phyloP scores from a whole-genome alignment of 2,113 vertebrate species.

The Taurulus bubalis region DNA sequence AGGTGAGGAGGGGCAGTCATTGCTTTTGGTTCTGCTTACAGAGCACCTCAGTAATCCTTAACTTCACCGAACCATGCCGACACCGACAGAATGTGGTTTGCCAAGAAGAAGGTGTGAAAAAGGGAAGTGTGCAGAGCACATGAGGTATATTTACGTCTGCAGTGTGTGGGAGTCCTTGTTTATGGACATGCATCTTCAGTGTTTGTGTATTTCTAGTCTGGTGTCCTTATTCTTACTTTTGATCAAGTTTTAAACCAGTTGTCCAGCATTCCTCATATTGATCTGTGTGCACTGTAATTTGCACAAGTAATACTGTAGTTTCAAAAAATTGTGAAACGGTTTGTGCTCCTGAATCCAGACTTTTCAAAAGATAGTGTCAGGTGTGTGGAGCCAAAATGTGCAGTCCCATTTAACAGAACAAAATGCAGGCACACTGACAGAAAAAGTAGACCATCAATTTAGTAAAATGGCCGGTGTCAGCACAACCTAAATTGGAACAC shows the following conservation, averaged over 20 bases:
- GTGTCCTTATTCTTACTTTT: not conserved
- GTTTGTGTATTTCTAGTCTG: not conserved
- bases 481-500: not conserved
- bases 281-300: not conserved
- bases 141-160: not conserved
- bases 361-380: not conserved
- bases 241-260: not conserved
- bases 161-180: not conserved
- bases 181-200: not conserved
- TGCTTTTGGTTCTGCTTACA: conserved; percentile 30
- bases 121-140: not conserved
- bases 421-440: not conserved
- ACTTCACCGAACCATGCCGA: conserved; percentile 1
- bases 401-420: not conserved
- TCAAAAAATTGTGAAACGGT: not conserved
- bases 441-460: not conserved
- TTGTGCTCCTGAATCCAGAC: not conserved
- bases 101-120: conserved; percentile 13
- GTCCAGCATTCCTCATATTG: not conserved
- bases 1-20: conserved; percentile 15
- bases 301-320: not conserved
- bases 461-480: not conserved
- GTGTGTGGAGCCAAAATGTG: not conserved
- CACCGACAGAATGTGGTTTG: conserved; percentile 8
- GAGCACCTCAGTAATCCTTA: conserved; percentile 1